Base-by-base conservation (phyloP, 2,113 vertebrate genomes). In the Megatriorchis doriae region DNA sequence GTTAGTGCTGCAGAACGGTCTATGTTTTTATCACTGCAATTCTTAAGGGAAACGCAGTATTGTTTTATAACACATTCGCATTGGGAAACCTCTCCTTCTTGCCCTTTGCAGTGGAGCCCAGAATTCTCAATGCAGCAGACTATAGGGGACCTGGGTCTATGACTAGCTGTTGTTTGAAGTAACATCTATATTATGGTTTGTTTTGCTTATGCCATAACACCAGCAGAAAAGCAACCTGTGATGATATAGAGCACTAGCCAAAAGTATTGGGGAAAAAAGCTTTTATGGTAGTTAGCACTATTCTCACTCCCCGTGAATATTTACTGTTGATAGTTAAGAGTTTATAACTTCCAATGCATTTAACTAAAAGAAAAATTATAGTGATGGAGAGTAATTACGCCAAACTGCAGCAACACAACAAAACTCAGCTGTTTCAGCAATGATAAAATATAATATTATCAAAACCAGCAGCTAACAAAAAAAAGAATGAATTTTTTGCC, bases 281-380 rank as follows among this genome's bases (percentile, higher is more conserved):
- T 94, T 77, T 94, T 82, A 62, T 38, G 62, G 77, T 97, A 97
- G 96, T 97, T 95, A 97, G 81, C 73, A 84, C 45, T 87, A 59
- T 80, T 93, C 79, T 75, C 53, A 52, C 87, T 94, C 43, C 32
- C 93, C 87, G 56, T 92, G 93, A 96, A 84, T 92, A 95, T 74
- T 97, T 92, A 96, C 77, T 97, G 90, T 94, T 95, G 92, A 90
- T 96, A 88, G 88, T 96, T 97, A 96, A 94, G 96, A 95, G 94
- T 96, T 95, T 97, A 96, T 96, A 94, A 96, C 85, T 88, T 94
- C 71, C 13, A 72, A 93, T 93, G 73, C 91, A 94, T 97, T 97
- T 96, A 97, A 96, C 93, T 94, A 93, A 86, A 94, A 95, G 89
- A 97, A 97, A 94, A 98, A 94, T 96, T 91, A 97, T 48, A 94